phyloP scores from a whole-genome alignment of 2,888 invertebrate species.

The Clanis bilineata region DNA sequence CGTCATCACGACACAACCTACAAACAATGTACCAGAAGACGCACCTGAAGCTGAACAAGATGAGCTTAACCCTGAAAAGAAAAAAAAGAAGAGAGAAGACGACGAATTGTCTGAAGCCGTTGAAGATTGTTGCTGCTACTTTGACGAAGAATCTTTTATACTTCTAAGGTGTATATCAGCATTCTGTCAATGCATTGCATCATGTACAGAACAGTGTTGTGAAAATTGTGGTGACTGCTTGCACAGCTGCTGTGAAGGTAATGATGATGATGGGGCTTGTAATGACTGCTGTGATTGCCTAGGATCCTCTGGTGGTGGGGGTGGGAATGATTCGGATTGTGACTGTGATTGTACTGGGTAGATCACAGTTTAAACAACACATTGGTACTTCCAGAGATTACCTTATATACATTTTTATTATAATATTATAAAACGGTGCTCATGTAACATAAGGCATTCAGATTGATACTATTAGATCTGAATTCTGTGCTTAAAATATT shows the following conservation, averaged over 20 bases:
- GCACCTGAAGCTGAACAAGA: neutral
- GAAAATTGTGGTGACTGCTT: neutral
- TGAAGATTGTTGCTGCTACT: slow-evolving; percentile 2
- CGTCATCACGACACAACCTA: slow-evolving; percentile 3
- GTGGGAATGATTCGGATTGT: slow-evolving; percentile 1
- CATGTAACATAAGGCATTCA: too few relatives aligned
- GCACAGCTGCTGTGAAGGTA: slow-evolving; percentile 14
- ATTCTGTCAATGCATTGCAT: neutral
- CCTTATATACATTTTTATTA: too few relatives aligned
- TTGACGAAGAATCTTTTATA: neutral
- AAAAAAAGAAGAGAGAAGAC: neutral
- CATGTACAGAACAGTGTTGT: neutral
- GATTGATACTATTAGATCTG: too few relatives aligned
- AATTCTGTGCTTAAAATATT: too few relatives aligned
- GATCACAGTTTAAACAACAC: neutral
- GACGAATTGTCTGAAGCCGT: neutral
- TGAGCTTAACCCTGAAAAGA: neutral
- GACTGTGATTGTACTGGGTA: neutral
- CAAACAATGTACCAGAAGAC: neutral
- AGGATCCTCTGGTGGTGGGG: slow-evolving; percentile 5
- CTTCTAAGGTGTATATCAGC: neutral
- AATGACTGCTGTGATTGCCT: slow-evolving; percentile 13
- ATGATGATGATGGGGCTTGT: slow-evolving; percentile 2
- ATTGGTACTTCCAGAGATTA: neutral
- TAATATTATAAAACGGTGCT: too few relatives aligned